These are phyloP conservation scores for Pheosia tremula DNA, from an alignment of 2,888 invertebrate species.

Conservation along the genomic window DNA sequence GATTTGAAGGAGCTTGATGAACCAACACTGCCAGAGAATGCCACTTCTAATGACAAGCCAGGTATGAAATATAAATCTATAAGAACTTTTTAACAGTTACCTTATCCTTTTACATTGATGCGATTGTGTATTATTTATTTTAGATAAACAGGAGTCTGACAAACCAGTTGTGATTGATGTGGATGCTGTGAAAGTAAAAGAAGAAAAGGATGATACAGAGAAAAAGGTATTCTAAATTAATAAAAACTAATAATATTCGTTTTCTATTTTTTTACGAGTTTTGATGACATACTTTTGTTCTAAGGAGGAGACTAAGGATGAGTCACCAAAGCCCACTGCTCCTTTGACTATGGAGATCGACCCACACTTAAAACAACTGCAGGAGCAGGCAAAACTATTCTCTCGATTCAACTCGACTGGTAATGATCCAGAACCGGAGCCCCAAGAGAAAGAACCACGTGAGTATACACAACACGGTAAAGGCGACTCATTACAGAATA, in stretches of 20 bases:
- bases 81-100: background rate
- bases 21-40: slow-evolving; percentile 66
- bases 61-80: slow-evolving; percentile 36
- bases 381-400: slow-evolving; percentile 83
- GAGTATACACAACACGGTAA: slow-evolving; percentile 35
- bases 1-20: slow-evolving; percentile 94
- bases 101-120: no score
- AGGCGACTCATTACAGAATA: no score
- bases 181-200: slow-evolving; percentile 74
- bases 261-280: background rate
- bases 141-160: slow-evolving; percentile 64
- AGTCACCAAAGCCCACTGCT: slow-evolving; percentile 68
- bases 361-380: slow-evolving; percentile 77
- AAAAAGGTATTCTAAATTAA: slow-evolving; percentile 61
- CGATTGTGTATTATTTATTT: slow-evolving; percentile 25
- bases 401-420: slow-evolving; percentile 73
- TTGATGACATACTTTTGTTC: slow-evolving; percentile 11
- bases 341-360: slow-evolving; percentile 82
- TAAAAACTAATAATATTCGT: no score
- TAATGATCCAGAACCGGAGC: slow-evolving; percentile 59
- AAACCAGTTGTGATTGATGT: slow-evolving; percentile 77
- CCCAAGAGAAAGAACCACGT: slow-evolving; percentile 74
- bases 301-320: slow-evolving; percentile 62
- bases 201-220: slow-evolving; percentile 68
- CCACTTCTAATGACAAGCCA: slow-evolving; percentile 59